Base-by-base conservation (phyloP, 1,140 invertebrate species). In the Harlomillsia oculata region DNA sequence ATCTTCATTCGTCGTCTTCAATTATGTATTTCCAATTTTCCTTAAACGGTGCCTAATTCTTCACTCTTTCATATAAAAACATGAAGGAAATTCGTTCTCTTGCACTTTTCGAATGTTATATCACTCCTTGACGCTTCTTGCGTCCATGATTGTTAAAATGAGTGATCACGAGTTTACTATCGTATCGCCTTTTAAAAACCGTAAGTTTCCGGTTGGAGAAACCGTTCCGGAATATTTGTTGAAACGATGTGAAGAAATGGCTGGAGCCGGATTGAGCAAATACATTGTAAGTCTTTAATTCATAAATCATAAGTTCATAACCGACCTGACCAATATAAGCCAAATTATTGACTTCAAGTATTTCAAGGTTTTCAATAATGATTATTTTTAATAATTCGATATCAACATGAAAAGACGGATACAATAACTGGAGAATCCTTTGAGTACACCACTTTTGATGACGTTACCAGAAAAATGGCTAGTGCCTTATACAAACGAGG, bases 401-500 rank as follows among this genome's bases (percentile, higher is more conserved):
- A 2, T 45, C 2, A 11, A 26, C 4, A 26, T 45, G 3, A 16
- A 30, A 46, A 64, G 63, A 55, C 50, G 9, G 54, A 64, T 34
- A 28, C 34, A 4, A 25, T 40, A 14, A 61, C 59, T 14, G 56
- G 53, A 16, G 59, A 59, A 23, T 21, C 28, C 1, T 28, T 36
- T n/a, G 26, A 45, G 8, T 64, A 25, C 40, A 21, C 18, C 3
- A 45, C 58, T 5, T 54, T 65, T 54, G 63, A 60, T 16, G 40
- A 40, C 11, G 14, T 44, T 21, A 60, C 63, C n/a, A 28, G 39
- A 14, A 52, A 28, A 30, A 53, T 63, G 41, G 63, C 53, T 16
- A 56, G 53, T 43, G 18, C 34, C 9, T 43, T 65, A 9, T 61
- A 56, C 54, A 63, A 58, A 36, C 32, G 37, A 30, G 63, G 63